Evolutionary conservation across 1,140 invertebrate species (phyloP).

Genomic region (Camponotus vicinus): DNA sequence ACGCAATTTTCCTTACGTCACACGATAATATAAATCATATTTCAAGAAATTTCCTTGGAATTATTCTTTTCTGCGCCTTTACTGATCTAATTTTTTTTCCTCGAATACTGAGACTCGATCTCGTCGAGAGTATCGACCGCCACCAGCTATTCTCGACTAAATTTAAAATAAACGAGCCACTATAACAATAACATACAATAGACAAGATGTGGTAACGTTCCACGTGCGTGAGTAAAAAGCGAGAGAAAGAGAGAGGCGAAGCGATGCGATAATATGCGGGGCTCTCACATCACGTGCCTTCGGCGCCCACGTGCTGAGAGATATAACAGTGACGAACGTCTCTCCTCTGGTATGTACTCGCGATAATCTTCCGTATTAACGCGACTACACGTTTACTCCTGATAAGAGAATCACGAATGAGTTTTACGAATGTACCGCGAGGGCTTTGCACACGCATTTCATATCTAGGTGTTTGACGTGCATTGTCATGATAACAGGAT

Average conservation of each 20-base stretch:
- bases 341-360: background rate
- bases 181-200: conserved; percentile 46
- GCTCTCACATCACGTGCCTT: conserved; percentile 36
- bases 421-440: background rate
- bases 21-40: background rate
- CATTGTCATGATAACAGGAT: conserved; percentile 2
- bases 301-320: conserved; percentile 49
- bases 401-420: conserved; percentile 31
- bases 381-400: conserved; percentile 31
- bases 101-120: background rate
- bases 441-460: background rate
- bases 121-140: background rate
- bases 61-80: conserved; percentile 13
- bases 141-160: conserved; percentile 42
- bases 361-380: conserved; percentile 48
- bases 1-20: background rate
- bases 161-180: conserved; percentile 41
- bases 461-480: conserved; percentile 1
- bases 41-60: background rate
- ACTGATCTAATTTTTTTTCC: conserved; percentile 19
- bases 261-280: conserved; percentile 17
- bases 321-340: conserved; percentile 34
- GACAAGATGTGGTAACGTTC: conserved; percentile 17
- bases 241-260: background rate
- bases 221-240: background rate